Conservation (phyloP, 2,797 vertebrate species). For the Bradypodion pumilum region DNA sequence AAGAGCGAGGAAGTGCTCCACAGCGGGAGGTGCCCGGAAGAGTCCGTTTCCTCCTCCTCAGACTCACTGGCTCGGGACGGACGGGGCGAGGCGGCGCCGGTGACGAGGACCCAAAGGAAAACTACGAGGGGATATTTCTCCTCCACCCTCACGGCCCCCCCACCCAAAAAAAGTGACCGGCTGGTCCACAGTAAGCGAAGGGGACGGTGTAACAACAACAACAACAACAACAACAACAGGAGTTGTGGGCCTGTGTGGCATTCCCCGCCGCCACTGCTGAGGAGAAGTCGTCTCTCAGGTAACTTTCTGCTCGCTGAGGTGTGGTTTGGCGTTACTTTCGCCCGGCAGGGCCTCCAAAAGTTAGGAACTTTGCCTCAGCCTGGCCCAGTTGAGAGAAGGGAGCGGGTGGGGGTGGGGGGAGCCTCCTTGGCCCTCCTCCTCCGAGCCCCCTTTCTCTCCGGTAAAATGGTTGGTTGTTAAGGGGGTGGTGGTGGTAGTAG, state of each 20-base stretch:
- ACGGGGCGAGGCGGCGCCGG: slow-evolving; percentile 62
- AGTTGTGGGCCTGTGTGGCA: neutral
- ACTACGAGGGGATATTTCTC: neutral
- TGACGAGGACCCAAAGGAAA: neutral
- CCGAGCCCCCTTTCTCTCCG: neutral
- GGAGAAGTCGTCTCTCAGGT: slow-evolving; percentile 8
- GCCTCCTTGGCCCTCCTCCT: neutral
- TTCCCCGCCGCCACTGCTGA: neutral
- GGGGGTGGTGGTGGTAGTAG: fast-evolving
- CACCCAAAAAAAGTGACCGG: too few relatives aligned
- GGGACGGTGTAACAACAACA: slow-evolving; percentile 21
- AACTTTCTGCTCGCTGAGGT: neutral
- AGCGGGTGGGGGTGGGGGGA: neutral
- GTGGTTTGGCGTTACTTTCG: too few relatives aligned
- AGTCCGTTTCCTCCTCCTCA: slow-evolving; percentile 53
- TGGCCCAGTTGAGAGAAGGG: neutral
- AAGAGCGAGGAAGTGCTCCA: slow-evolving; percentile 35
- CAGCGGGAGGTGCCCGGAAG: slow-evolving; percentile 44
- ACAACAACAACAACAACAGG: slow-evolving; percentile 19
- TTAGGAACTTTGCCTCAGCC: neutral
- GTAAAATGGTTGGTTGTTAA: fast-evolving
- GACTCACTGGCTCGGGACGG: slow-evolving; percentile 60
- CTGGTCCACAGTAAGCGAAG: neutral
- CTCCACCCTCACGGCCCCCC: too few relatives aligned
- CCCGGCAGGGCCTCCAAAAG: neutral